A percentile compares a stretch with the other conserved stretches of the same genome.
These are phyloP conservation scores for Spea hammondii DNA, from an alignment of 2,797 vertebrate species.

Conservation along the genomic window DNA sequence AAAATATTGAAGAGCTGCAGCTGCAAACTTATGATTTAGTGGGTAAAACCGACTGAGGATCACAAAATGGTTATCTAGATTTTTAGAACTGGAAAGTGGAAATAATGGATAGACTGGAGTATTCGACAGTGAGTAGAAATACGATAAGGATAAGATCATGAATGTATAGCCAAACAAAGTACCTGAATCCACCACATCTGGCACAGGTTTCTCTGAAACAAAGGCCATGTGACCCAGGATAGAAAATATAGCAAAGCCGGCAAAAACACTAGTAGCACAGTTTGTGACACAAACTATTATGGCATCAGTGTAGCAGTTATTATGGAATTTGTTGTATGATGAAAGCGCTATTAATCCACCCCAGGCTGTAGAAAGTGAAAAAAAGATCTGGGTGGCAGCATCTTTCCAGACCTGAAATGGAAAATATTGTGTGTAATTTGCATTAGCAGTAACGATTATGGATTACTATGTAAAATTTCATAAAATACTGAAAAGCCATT, in stretches of 20 bases:
- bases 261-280: constrained; percentile 74
- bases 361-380: constrained; percentile 73
- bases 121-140: too few relatives aligned
- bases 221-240: constrained; percentile 79
- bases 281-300: constrained; percentile 72
- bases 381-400: constrained; percentile 78
- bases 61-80: too few relatives aligned
- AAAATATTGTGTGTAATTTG: not conserved
- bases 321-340: constrained; percentile 79
- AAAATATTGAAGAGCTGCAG: too few relatives aligned
- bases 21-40: too few relatives aligned
- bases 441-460: too few relatives aligned
- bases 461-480: too few relatives aligned
- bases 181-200: constrained; percentile 74
- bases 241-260: constrained; percentile 79
- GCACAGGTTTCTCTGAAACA: constrained; percentile 66
- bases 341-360: constrained; percentile 75
- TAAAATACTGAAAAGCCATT: too few relatives aligned
- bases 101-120: not conserved
- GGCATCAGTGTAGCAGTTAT: constrained; percentile 74
- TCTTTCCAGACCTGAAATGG: constrained; percentile 73
- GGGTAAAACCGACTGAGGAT: too few relatives aligned
- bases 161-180: constrained; percentile 17
- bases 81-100: too few relatives aligned
- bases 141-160: too few relatives aligned